Evolutionary conservation across 2,113 vertebrate genomes (phyloP).

Genomic region (Anolis sagrei): DNA sequence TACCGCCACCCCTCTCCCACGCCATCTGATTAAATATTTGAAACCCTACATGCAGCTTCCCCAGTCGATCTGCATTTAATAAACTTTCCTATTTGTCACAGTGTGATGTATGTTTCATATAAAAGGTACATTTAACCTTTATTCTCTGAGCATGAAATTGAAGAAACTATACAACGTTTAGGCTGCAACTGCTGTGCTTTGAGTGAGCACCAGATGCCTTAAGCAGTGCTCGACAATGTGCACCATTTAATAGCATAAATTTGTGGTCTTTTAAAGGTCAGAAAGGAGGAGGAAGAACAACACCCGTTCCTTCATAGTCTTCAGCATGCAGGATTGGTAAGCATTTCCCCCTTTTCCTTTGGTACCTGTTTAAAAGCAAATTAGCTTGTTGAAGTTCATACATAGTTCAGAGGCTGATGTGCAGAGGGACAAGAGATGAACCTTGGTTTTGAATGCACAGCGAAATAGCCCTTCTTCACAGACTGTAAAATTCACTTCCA

Average conservation of each 20-base stretch:
- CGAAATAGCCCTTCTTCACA: not conserved
- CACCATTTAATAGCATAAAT: constrained; percentile 68
- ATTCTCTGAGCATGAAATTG: constrained; percentile 58
- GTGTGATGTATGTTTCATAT: constrained; percentile 44
- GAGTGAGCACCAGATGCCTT: constrained; percentile 55
- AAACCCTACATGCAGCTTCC: not conserved
- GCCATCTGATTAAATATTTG: constrained; percentile 19
- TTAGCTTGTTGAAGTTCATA: constrained; percentile 49
- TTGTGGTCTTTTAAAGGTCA: constrained; percentile 74
- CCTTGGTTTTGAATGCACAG: not conserved
- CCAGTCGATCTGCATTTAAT: constrained; percentile 29
- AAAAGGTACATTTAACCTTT: constrained; percentile 68
- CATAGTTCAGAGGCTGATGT: not conserved
- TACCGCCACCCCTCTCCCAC: not conserved
- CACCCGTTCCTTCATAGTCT: constrained; percentile 50
- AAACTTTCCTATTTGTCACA: constrained; percentile 62
- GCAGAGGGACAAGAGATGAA: not conserved
- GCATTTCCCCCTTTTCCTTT: constrained; percentile 52
- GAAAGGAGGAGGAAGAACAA: constrained; percentile 44
- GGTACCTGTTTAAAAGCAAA: constrained; percentile 58
- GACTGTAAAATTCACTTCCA: not conserved
- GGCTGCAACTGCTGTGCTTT: constrained; percentile 54
- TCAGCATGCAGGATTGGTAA: constrained; percentile 44
- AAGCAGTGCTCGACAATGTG: constrained; percentile 61
- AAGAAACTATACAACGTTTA: constrained; percentile 68